Conservation (phyloP, 2,888 invertebrate genomes). For the Acanthococcus lagerstroemiae region DNA sequence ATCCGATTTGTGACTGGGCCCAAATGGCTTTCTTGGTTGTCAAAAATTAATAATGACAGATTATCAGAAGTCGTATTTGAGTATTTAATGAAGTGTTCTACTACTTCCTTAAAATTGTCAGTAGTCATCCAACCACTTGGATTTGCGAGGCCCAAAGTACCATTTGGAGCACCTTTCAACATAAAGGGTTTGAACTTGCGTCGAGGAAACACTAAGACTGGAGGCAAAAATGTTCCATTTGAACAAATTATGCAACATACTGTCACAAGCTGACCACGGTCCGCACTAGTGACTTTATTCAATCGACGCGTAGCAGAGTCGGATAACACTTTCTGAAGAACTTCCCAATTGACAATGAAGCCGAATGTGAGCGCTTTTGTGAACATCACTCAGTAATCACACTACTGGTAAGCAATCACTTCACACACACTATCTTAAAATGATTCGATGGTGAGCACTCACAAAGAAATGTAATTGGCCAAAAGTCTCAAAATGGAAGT, state of each 20-base stretch:
- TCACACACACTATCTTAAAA: too few relatives aligned
- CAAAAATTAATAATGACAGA: too few relatives aligned
- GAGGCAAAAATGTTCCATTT: too few relatives aligned
- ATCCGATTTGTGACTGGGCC: neutral
- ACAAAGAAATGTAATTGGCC: too few relatives aligned
- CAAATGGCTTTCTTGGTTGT: conserved; percentile 26
- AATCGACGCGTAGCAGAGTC: neutral
- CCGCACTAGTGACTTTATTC: neutral
- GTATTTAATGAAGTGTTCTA: conserved; percentile 33
- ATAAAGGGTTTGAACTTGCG: conserved; percentile 37
- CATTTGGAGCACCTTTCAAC: conserved; percentile 38
- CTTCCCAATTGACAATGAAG: too few relatives aligned
- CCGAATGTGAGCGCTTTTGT: too few relatives aligned
- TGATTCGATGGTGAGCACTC: too few relatives aligned
- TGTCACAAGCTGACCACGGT: neutral
- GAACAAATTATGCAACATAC: conserved; percentile 23
- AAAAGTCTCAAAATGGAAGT: too few relatives aligned
- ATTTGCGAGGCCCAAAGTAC: conserved; percentile 36
- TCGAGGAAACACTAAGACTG: conserved; percentile 37
- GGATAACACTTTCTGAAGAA: neutral
- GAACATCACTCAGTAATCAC: too few relatives aligned
- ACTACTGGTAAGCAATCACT: too few relatives aligned
- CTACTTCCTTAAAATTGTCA: conserved; percentile 26
- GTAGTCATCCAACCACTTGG: conserved; percentile 37
- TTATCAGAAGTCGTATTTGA: neutral